These are phyloP conservation scores for Cydia pomonella DNA, from an alignment of 1,140 invertebrate species.

Conservation along the genomic window DNA sequence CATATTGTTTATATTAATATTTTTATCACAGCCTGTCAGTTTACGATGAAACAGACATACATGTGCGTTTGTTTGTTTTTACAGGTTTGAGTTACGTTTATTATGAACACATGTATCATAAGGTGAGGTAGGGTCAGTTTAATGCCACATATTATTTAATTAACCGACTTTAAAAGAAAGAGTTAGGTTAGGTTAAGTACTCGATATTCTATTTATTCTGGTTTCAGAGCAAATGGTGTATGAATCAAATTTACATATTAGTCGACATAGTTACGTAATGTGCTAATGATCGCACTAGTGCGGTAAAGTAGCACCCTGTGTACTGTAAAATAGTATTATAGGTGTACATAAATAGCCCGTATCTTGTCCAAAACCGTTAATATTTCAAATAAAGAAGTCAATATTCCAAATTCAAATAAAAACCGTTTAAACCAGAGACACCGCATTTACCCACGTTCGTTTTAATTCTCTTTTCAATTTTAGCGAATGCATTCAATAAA, in stretches of 20 bases:
- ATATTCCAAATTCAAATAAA: not conserved
- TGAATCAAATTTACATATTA: too few relatives aligned
- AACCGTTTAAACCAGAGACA: not conserved
- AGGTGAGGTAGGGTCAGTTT: not conserved
- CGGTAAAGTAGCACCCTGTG: too few relatives aligned
- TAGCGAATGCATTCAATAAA: conserved; percentile 31
- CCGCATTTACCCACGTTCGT: conserved; percentile 21
- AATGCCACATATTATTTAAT: not conserved
- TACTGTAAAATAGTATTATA: too few relatives aligned
- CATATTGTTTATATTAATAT: conserved; percentile 27
- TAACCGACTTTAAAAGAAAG: too few relatives aligned
- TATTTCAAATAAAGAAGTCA: not conserved
- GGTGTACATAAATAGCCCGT: too few relatives aligned
- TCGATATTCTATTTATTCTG: too few relatives aligned
- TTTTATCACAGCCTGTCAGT: conserved; percentile 19
- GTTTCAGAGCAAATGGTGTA: too few relatives aligned
- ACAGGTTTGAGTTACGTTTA: not conserved
- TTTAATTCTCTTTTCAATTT: conserved; percentile 30
- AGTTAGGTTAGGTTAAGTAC: too few relatives aligned
- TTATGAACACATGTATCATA: not conserved
- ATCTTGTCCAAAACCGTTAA: too few relatives aligned
- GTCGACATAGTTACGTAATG: too few relatives aligned
- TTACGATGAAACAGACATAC: conserved; percentile 9
- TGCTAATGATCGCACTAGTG: too few relatives aligned
- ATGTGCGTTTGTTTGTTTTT: conserved; percentile 6